Conservation (phyloP, 2,888 invertebrate species). For the Ceramica pisi region DNA sequence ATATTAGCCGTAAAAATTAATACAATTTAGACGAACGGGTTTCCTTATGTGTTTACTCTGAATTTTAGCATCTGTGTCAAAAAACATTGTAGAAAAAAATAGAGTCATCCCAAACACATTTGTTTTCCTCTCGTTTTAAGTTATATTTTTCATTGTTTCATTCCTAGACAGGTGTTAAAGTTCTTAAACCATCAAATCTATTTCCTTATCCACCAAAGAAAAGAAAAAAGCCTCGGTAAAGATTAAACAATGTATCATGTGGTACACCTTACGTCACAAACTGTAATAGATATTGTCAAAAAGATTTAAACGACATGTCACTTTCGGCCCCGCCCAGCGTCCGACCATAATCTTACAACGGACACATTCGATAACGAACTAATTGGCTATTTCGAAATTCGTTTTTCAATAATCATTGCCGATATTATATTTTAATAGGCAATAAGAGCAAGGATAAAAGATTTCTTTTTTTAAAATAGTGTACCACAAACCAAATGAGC, state of each 20-base stretch:
- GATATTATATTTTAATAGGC: slow-evolving; percentile 87
- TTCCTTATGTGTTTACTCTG: too few relatives aligned
- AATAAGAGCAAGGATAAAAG: slow-evolving; percentile 79
- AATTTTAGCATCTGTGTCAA: too few relatives aligned
- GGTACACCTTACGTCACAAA: slow-evolving; percentile 55
- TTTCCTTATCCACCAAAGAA: not conserved
- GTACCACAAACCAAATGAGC: slow-evolving; percentile 84
- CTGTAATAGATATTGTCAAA: slow-evolving; percentile 73
- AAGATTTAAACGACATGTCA: slow-evolving; percentile 81
- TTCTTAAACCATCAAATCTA: not conserved
- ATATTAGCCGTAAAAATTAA: not conserved
- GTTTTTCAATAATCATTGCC: slow-evolving; percentile 86
- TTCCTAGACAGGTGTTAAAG: not conserved
- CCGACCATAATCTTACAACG: slow-evolving; percentile 73
- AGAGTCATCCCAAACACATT: too few relatives aligned
- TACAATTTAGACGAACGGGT: not conserved
- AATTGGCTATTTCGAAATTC: slow-evolving; percentile 85
- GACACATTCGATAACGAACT: slow-evolving; percentile 73
- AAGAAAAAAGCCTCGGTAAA: slow-evolving; percentile 1
- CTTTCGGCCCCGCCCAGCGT: slow-evolving; percentile 75
- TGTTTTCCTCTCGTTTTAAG: not conserved
- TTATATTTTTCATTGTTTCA: not conserved
- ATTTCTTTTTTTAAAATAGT: slow-evolving; percentile 74
- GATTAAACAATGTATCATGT: slow-evolving; percentile 55
- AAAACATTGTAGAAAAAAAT: too few relatives aligned